phyloP scores from a whole-genome alignment of 2,797 vertebrate genomes.

The Sylvilagus floridanus region DNA sequence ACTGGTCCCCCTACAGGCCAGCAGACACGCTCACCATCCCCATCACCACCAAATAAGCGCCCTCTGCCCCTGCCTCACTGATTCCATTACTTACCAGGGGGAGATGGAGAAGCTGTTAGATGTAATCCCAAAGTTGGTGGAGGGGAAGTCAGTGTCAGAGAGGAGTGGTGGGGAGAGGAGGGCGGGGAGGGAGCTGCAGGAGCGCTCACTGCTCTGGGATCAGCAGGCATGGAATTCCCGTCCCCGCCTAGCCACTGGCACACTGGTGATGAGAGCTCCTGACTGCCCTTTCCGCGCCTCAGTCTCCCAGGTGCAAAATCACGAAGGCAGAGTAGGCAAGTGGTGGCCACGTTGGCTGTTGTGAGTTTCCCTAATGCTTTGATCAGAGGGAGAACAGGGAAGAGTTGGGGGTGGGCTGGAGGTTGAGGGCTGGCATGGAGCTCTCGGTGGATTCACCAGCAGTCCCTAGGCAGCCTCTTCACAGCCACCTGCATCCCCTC shows the following conservation, averaged over 20 bases:
- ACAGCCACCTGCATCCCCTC: background rate
- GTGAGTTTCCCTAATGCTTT: slow-evolving; percentile 59
- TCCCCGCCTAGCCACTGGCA: background rate
- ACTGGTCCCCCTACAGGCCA: background rate
- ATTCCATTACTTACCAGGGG: background rate
- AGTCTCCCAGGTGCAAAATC: slow-evolving; percentile 46
- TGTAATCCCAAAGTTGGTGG: background rate
- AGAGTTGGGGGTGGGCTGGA: slow-evolving; percentile 39
- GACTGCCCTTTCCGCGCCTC: slow-evolving; percentile 55
- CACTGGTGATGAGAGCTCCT: background rate
- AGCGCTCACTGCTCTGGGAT: too few relatives aligned
- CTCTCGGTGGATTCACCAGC: background rate
- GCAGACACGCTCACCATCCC: background rate
- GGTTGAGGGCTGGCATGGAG: background rate
- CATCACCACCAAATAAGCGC: background rate
- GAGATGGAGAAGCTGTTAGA: background rate
- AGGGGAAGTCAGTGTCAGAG: background rate
- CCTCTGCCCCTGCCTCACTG: background rate
- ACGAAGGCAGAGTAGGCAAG: slow-evolving; percentile 3
- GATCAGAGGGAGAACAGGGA: slow-evolving; percentile 55
- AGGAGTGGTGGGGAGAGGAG: background rate
- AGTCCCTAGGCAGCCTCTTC: slow-evolving; percentile 66
- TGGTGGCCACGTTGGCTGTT: slow-evolving; percentile 47
- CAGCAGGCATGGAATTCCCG: background rate
- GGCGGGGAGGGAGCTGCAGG: background rate